Evolutionary conservation across 2,888 invertebrate species (phyloP).

Genomic region (Acronicta aceris): DNA sequence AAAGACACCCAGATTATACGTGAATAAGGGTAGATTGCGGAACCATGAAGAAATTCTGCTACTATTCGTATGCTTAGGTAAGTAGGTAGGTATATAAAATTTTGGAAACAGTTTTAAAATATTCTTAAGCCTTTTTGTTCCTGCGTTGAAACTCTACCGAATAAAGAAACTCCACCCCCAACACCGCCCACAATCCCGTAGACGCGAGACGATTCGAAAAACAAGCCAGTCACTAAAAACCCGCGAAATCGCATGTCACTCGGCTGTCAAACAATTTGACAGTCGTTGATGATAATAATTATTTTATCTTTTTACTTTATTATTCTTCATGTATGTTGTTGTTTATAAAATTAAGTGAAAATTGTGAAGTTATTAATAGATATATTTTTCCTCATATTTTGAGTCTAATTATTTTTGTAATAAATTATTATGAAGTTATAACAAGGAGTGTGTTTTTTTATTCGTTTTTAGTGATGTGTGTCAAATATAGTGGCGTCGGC

Average conservation of each 20-base stretch:
- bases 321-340: not conserved
- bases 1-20: too few relatives aligned
- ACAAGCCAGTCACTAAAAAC: slow-evolving; percentile 48
- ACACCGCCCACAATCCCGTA: slow-evolving; percentile 20
- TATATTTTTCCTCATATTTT: not conserved
- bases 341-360: slow-evolving; percentile 1
- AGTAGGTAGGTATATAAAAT: not conserved
- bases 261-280: slow-evolving; percentile 46
- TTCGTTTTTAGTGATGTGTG: slow-evolving; percentile 28
- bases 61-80: too few relatives aligned
- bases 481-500: slow-evolving; percentile 1
- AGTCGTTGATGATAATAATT: slow-evolving; percentile 34
- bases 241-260: slow-evolving; percentile 50
- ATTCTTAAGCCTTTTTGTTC: slow-evolving; percentile 14
- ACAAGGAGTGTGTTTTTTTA: not conserved
- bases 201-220: slow-evolving; percentile 6
- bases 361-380: not conserved
- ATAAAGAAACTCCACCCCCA: slow-evolving; percentile 29
- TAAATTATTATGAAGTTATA: not conserved
- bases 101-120: too few relatives aligned
- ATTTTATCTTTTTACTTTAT: not conserved
- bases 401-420: not conserved
- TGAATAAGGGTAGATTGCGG: too few relatives aligned
- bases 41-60: too few relatives aligned
- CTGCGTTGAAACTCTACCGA: not conserved